These are phyloP conservation scores for Ondatra zibethicus DNA, from an alignment of 2,113 vertebrate species.

Conservation along the genomic window DNA sequence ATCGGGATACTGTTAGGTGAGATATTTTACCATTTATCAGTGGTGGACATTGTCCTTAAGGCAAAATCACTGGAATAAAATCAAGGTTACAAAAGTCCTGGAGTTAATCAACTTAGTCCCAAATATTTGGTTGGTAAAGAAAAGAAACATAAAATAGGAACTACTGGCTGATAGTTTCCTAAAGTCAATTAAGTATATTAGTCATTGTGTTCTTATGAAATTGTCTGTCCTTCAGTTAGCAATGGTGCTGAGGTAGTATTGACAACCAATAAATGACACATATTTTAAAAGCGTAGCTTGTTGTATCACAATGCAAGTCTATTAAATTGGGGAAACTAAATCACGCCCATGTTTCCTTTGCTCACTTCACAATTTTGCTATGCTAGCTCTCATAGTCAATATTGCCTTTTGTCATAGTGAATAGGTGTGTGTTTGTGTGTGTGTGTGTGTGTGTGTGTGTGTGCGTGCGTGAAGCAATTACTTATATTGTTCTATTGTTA, in stretches of 20 bases:
- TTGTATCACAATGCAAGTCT: background rate
- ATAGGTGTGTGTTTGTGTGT: too few species aligned
- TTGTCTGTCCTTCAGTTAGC: background rate
- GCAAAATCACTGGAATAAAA: background rate
- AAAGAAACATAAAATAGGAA: background rate
- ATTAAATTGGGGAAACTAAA: background rate
- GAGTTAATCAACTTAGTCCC: background rate
- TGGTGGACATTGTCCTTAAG: background rate
- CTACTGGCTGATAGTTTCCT: background rate
- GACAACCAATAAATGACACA: background rate
- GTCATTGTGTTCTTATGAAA: background rate
- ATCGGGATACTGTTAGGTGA: background rate
- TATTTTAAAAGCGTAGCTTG: background rate
- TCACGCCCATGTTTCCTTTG: background rate
- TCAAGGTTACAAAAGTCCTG: background rate
- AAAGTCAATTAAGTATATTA: conserved; percentile 18
- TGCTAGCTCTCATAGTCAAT: background rate
- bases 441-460: too few species aligned
- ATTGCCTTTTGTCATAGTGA: background rate
- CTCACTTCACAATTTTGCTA: background rate
- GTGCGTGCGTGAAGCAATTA: background rate
- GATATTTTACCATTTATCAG: background rate
- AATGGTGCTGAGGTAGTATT: background rate
- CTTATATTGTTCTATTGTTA: background rate
- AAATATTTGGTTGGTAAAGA: background rate